These are phyloP conservation scores for Ictidomys tridecemlineatus DNA, from an alignment of 2,113 vertebrate genomes.

Conservation along the genomic window DNA sequence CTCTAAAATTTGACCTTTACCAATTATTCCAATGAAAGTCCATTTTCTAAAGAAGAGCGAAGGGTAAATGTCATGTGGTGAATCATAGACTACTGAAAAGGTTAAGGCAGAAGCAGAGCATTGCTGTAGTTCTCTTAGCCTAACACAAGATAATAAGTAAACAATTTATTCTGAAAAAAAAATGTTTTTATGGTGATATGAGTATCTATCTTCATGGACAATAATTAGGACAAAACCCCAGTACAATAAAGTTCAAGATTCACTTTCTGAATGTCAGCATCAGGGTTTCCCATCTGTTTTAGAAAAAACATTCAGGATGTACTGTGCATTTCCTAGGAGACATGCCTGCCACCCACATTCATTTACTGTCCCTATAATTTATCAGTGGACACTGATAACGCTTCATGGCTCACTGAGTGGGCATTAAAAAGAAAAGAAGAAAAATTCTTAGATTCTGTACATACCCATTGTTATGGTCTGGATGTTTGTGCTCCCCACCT, in stretches of 20 bases:
- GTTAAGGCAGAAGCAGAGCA: conserved; percentile 61
- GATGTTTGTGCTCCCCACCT: background rate
- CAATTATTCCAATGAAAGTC: conserved; percentile 13
- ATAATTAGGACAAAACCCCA: conserved; percentile 33
- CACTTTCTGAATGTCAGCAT: conserved; percentile 51
- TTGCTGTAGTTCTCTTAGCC: background rate
- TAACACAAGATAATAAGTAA: conserved; percentile 35
- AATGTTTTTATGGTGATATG: background rate
- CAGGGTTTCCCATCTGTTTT: conserved; percentile 27
- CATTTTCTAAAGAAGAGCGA: conserved; percentile 24
- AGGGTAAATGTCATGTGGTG: conserved; percentile 65
- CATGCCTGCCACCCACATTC: background rate
- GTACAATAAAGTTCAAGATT: conserved; percentile 15
- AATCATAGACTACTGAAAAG: conserved; percentile 74
- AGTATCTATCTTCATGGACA: conserved; percentile 36
- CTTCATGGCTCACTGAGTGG: background rate
- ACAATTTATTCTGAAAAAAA: conserved; percentile 34
- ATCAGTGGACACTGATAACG: background rate
- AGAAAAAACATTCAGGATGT: background rate
- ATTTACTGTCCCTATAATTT: background rate
- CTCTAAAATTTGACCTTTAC: conserved; percentile 65
- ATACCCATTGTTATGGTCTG: background rate
- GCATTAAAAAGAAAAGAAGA: background rate
- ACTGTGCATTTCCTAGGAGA: background rate
- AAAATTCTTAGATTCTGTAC: background rate